phyloP scores from a whole-genome alignment of 2,113 vertebrate genomes.

The Uropsilus gracilis region DNA sequence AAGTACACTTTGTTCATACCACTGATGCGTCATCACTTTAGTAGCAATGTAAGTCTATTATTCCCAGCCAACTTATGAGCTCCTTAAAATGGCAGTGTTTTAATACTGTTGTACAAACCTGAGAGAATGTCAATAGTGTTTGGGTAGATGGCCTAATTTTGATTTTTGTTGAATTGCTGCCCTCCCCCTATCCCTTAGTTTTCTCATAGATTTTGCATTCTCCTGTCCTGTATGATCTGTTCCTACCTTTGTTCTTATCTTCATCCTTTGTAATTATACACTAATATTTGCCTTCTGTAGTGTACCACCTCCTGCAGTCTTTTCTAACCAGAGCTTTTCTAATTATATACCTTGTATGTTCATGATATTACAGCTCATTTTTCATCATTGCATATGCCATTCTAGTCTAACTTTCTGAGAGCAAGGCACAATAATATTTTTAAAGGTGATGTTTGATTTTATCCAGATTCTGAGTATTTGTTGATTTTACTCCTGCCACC shows the following conservation, averaged over 20 bases:
- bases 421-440: neutral
- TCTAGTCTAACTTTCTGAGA: neutral
- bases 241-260: neutral
- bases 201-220: neutral
- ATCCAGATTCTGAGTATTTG: neutral
- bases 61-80: neutral
- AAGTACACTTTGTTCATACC: neutral
- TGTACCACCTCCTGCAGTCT: neutral
- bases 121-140: neutral
- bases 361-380: neutral
- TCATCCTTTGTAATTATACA: neutral
- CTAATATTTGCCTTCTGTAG: neutral
- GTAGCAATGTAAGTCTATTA: neutral
- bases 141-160: neutral
- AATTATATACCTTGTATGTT: neutral
- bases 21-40: neutral
- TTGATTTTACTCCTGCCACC: slow-evolving; percentile 8
- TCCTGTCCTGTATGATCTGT: neutral
- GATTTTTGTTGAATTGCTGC: neutral
- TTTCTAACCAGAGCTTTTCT: neutral
- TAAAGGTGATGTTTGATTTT: neutral
- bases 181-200: neutral
- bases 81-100: neutral
- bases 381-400: neutral
- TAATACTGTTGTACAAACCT: too few relatives aligned